Percentiles rank a stretch among this genome's conserved stretches.
Evolutionary conservation across 2,888 invertebrate species (phyloP).

Genomic region (Temnothorax unifasciatus): DNA sequence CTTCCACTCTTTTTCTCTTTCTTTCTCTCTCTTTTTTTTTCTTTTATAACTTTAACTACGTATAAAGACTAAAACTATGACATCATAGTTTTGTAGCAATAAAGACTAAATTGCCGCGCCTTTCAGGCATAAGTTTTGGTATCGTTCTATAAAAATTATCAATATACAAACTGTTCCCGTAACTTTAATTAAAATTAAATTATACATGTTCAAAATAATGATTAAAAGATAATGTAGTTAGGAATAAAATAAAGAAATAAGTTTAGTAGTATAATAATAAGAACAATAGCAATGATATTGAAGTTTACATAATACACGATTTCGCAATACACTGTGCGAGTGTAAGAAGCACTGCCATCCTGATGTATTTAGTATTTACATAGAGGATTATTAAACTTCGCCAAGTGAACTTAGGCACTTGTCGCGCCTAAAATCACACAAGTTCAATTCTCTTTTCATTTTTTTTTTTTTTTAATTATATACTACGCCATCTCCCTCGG

Average conservation of each 20-base stretch:
- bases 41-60: slow-evolving; percentile 39
- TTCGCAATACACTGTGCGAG: slow-evolving; percentile 49
- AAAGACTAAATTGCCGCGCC: slow-evolving; percentile 36
- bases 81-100: slow-evolving; percentile 42
- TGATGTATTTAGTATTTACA: slow-evolving; percentile 75
- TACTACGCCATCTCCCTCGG: slow-evolving; percentile 2
- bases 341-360: slow-evolving; percentile 59
- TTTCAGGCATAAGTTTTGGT: slow-evolving; percentile 41
- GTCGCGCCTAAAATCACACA: slow-evolving; percentile 17
- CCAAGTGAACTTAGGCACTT: slow-evolving; percentile 29
- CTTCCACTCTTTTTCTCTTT: neutral
- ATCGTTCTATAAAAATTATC: slow-evolving; percentile 52
- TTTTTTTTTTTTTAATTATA: slow-evolving; percentile 27
- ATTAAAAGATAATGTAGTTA: slow-evolving; percentile 58
- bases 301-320: slow-evolving; percentile 65
- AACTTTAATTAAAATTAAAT: slow-evolving; percentile 59
- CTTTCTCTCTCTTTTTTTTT: slow-evolving; percentile 5
- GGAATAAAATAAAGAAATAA: slow-evolving; percentile 61
- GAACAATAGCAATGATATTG: slow-evolving; percentile 67
- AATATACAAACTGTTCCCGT: slow-evolving; percentile 58
- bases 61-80: slow-evolving; percentile 42
- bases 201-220: slow-evolving; percentile 35
- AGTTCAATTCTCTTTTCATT: slow-evolving; percentile 18
- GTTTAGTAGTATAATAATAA: slow-evolving; percentile 70
- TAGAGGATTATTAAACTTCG: slow-evolving; percentile 43